These are phyloP conservation scores for Penaeus japonicus DNA, from an alignment of 1,140 invertebrate species.

Conservation along the genomic window DNA sequence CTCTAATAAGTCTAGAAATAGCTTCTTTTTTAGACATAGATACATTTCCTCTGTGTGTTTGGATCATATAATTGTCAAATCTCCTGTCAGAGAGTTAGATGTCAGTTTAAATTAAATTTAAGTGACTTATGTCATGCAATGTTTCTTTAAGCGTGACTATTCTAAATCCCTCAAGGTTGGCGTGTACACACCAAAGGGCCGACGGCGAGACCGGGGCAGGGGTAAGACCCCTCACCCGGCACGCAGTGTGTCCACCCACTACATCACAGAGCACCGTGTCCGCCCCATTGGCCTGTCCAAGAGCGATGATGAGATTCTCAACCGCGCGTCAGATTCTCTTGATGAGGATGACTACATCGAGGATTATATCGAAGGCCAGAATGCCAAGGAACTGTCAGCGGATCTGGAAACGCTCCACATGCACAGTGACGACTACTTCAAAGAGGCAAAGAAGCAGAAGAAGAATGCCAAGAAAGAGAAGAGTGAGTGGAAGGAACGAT, in stretches of 20 bases:
- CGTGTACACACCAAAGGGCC: slow-evolving; percentile 48
- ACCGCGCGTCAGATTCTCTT: slow-evolving; percentile 57
- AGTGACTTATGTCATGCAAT: background rate
- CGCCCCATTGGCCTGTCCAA: slow-evolving; percentile 57
- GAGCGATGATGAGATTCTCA: slow-evolving; percentile 59
- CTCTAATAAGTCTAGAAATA: too few species aligned
- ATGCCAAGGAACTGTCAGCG: slow-evolving; percentile 52
- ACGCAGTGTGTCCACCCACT: slow-evolving; percentile 55
- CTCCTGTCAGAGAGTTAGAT: too few species aligned
- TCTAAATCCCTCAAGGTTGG: slow-evolving; percentile 36
- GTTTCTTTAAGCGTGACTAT: background rate
- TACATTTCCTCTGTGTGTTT: too few species aligned
- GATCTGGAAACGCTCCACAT: slow-evolving; percentile 66
- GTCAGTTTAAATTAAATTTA: too few species aligned
- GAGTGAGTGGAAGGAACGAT: background rate
- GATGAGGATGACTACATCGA: slow-evolving; percentile 58
- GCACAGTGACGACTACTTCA: slow-evolving; percentile 56
- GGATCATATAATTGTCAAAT: too few species aligned
- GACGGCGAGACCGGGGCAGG: slow-evolving; percentile 41
- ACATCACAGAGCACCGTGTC: slow-evolving; percentile 54
- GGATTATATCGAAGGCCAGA: slow-evolving; percentile 56
- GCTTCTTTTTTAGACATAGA: too few species aligned
- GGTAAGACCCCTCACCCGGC: slow-evolving; percentile 46
- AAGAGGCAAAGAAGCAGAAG: slow-evolving; percentile 4
- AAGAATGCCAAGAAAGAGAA: slow-evolving; percentile 25